Conservation (phyloP, 2,888 invertebrate species). For the Parasteatoda lunata region DNA sequence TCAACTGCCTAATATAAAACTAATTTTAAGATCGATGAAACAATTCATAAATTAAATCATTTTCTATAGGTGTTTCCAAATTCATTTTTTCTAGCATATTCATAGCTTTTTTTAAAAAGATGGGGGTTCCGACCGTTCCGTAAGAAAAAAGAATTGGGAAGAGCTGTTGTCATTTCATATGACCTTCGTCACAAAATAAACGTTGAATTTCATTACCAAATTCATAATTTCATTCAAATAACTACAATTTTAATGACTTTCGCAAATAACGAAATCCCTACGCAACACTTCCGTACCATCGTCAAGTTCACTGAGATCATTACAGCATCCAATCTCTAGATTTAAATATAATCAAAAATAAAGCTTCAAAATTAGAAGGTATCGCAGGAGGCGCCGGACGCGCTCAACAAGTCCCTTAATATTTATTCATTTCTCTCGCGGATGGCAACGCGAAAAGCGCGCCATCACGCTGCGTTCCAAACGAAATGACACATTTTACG, state of each 20-base stretch:
- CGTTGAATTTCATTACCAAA: too few species aligned
- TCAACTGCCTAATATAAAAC: too few species aligned
- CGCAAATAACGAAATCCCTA: conserved; percentile 2
- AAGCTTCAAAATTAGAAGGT: not conserved
- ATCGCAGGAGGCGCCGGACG: conserved; percentile 59
- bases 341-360: not conserved
- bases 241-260: conserved; percentile 8
- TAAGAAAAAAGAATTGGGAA: too few species aligned
- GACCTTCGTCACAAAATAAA: too few species aligned
- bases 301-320: conserved; percentile 4
- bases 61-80: too few species aligned
- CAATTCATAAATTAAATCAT: too few species aligned
- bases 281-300: conserved; percentile 22
- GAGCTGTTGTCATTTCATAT: too few species aligned
- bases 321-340: not conserved
- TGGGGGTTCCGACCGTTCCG: too few species aligned
- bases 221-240: too few species aligned
- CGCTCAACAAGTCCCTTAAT: conserved; percentile 29
- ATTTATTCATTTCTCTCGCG: conserved; percentile 58
- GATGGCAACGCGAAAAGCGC: conserved; percentile 63
- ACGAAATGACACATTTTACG: conserved; percentile 66
- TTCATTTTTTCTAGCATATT: too few species aligned
- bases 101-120: too few species aligned
- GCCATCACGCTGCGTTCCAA: conserved; percentile 46
- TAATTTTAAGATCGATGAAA: too few species aligned